Percentiles rank a stretch among this genome's conserved stretches.
Evolutionary conservation across 2,797 vertebrate species (phyloP).

Genomic region (Enteromius unitaeniatus): DNA sequence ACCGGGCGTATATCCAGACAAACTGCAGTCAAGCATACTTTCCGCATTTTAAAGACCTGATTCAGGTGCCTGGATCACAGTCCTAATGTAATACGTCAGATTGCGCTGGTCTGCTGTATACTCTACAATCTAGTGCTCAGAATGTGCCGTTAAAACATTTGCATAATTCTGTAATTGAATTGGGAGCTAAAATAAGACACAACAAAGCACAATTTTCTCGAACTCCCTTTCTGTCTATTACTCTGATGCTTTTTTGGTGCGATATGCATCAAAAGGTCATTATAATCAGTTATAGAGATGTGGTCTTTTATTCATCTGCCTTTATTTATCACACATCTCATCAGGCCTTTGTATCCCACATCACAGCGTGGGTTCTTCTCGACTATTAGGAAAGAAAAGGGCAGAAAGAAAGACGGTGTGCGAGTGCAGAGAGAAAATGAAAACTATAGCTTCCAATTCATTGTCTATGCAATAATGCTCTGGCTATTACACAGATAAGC

Average conservation of each 20-base stretch:
- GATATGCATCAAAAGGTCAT: slow-evolving; percentile 27
- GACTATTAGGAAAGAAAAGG: slow-evolving; percentile 15
- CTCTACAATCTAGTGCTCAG: background rate
- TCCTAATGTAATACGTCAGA: slow-evolving; percentile 9
- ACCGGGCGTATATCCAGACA: background rate
- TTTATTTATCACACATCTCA: slow-evolving; percentile 30
- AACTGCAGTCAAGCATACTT: slow-evolving; percentile 7
- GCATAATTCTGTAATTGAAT: slow-evolving; percentile 12
- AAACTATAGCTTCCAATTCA: background rate
- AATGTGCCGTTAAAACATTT: slow-evolving; percentile 8
- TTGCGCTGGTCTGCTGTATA: background rate
- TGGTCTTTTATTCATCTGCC: slow-evolving; percentile 20
- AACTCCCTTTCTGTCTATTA: background rate
- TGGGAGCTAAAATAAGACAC: slow-evolving; percentile 17
- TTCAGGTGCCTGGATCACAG: slow-evolving; percentile 7
- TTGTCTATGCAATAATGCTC: slow-evolving; percentile 15
- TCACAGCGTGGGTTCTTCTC: background rate
- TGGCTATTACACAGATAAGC: background rate
- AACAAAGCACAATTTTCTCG: background rate
- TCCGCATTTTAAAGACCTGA: slow-evolving; percentile 25
- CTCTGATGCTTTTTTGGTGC: background rate
- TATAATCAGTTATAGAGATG: slow-evolving; percentile 27
- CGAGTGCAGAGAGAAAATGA: background rate
- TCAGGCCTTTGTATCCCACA: slow-evolving; percentile 17
- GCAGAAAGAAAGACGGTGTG: slow-evolving; percentile 8